These are phyloP conservation scores for Festucalex cinctus DNA, from an alignment of 2,113 vertebrate genomes.

Conservation along the genomic window DNA sequence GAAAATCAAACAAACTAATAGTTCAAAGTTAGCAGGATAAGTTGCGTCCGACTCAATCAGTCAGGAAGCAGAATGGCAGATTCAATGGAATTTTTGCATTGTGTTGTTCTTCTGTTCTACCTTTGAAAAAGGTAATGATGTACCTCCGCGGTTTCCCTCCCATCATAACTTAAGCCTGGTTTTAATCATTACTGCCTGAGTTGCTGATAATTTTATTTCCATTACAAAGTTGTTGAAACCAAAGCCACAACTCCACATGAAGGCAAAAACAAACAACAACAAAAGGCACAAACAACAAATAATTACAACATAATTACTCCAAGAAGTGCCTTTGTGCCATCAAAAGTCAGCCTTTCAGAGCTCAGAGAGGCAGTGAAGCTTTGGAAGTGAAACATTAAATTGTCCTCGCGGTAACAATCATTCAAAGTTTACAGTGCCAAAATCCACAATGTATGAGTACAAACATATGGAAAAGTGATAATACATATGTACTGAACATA, in stretches of 20 bases:
- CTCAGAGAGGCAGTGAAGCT: background rate
- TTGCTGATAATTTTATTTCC: background rate
- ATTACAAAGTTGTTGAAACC: background rate
- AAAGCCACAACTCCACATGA: background rate
- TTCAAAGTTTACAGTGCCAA: background rate
- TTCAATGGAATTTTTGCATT: no score
- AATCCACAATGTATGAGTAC: conserved; percentile 2
- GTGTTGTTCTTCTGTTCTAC: no score
- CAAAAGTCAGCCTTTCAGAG: background rate
- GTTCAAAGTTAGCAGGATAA: no score
- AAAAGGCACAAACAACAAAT: background rate
- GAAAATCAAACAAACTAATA: no score
- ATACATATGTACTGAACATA: background rate
- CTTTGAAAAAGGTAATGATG: no score
- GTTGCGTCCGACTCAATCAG: no score
- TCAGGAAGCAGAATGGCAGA: no score
- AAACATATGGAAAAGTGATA: conserved; percentile 5
- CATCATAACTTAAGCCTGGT: no score
- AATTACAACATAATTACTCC: background rate
- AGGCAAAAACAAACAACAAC: background rate
- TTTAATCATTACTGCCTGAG: no score
- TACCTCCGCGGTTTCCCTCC: no score
- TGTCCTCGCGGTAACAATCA: background rate
- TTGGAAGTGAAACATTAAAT: background rate
- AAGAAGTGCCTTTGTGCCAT: background rate